Conservation (phyloP, 2,888 invertebrate genomes). For the Leptopterna dolabrata region DNA sequence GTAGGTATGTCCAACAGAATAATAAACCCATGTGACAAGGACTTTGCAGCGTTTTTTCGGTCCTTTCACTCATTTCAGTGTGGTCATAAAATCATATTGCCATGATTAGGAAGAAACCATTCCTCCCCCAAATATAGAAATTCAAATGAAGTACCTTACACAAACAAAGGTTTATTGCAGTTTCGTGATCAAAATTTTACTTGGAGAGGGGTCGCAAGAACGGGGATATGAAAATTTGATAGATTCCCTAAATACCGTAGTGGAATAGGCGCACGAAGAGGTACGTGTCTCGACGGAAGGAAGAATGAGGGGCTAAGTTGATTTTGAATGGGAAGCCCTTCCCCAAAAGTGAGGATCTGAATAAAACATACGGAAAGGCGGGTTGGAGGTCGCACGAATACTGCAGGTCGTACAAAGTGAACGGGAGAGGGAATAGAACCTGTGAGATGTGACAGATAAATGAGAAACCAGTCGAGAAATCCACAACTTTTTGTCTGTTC, state of each 20-base stretch:
- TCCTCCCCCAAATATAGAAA: neutral
- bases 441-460: neutral
- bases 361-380: slow-evolving; percentile 22
- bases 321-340: slow-evolving; percentile 20
- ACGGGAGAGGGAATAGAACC: neutral
- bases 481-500: neutral
- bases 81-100: no score
- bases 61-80: no score
- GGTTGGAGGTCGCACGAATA: neutral
- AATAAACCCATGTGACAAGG: no score
- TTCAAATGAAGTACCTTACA: neutral
- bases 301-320: slow-evolving; percentile 16
- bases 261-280: neutral
- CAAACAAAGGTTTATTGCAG: neutral
- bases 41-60: no score
- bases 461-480: neutral
- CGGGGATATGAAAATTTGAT: slow-evolving; percentile 1
- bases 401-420: neutral
- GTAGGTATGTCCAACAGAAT: no score
- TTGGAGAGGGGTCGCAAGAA: neutral
- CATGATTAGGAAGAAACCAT: no score
- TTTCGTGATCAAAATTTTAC: neutral
- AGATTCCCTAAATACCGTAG: neutral
- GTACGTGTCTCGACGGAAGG: slow-evolving; percentile 1
- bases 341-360: slow-evolving; percentile 25